phyloP scores from a whole-genome alignment of 2,113 vertebrate genomes.

The Saccopteryx leptura region DNA sequence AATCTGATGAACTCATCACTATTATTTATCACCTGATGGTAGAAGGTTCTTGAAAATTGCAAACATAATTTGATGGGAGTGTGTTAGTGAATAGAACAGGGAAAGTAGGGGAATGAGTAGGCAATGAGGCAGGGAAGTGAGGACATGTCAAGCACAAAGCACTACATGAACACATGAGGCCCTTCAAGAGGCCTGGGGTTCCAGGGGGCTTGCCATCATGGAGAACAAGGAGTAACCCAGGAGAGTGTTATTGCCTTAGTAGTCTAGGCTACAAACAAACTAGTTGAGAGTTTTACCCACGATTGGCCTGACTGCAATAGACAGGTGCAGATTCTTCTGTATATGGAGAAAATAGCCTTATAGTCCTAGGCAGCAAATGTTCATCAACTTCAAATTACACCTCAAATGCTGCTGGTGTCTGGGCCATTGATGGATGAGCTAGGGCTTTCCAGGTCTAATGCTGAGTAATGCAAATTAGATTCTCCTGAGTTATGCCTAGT shows the following conservation, averaged over 20 bases:
- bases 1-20: neutral
- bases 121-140: neutral
- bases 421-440: constrained; percentile 83
- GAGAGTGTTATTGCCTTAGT: neutral
- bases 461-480: constrained; percentile 79
- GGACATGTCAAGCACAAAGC: neutral
- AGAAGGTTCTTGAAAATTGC: constrained; percentile 17
- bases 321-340: constrained; percentile 64
- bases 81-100: neutral
- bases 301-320: constrained; percentile 71
- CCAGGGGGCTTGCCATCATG: neutral
- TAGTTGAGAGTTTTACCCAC: constrained; percentile 48
- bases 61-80: neutral
- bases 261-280: constrained; percentile 68
- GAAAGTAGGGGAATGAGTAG: neutral
- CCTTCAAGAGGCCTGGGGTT: neutral
- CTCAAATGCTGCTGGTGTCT: constrained; percentile 81
- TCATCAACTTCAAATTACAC: constrained; percentile 75
- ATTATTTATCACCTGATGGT: constrained; percentile 27
- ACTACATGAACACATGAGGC: neutral
- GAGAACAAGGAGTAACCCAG: constrained; percentile 13
- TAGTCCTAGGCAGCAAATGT: constrained; percentile 76
- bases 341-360: constrained; percentile 64
- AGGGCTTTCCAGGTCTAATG: constrained; percentile 82
- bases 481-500: constrained; percentile 79